Evolutionary conservation across 2,888 invertebrate species (phyloP), one percentile per base, ranked within the genome.

Genomic region (Nebria salina): DNA sequence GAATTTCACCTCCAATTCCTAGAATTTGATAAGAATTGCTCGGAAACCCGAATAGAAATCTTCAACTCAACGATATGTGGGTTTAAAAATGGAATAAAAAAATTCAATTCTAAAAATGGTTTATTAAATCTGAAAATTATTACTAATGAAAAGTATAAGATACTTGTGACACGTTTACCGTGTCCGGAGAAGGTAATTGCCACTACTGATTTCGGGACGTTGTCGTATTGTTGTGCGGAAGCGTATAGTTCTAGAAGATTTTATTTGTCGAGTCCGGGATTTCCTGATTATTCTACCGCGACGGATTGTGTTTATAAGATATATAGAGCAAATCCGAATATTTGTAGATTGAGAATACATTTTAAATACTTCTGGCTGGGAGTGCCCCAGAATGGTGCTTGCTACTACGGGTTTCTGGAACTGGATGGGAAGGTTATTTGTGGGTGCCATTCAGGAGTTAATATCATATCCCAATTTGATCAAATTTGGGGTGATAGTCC

Each of bases 301-400:
- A 86, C 86, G 1, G 90, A 92, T 77, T 93, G 93, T 83, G 85
- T 88, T 13, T 92, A 91, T 84, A 87, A 88, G 11, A 89, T 93
- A 72, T 88, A 89, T 70, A 90, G 90, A 85, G 87, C 87, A 3
- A 89, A 89, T 0, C 85, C 87, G 0, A 89, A 89, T 82, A 87
- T 91, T 1, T 92, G 92, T 78, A 88, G 91, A 6, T 83, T 93
- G 1, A 88, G 91, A 70, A 87, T 93, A 2, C 88, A 90, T 74
- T 90, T 92, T 78, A 89, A 90, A 77, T 93, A 90, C 84, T 92
- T 92, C 83, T 90, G 90, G 84, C 86, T 91, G 64, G 92, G 92
- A 0, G 86, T 87, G 2, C 84, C 84, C 41, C 85, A 85, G 25
- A 78, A 82, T n/a, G 81, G 84, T n/a, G 85, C 85, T 77, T 93